Evolutionary conservation across 2,888 invertebrate species (phyloP), one percentile per base, ranked within the genome.

Genomic region (Ochropleura leucogaster): DNA sequence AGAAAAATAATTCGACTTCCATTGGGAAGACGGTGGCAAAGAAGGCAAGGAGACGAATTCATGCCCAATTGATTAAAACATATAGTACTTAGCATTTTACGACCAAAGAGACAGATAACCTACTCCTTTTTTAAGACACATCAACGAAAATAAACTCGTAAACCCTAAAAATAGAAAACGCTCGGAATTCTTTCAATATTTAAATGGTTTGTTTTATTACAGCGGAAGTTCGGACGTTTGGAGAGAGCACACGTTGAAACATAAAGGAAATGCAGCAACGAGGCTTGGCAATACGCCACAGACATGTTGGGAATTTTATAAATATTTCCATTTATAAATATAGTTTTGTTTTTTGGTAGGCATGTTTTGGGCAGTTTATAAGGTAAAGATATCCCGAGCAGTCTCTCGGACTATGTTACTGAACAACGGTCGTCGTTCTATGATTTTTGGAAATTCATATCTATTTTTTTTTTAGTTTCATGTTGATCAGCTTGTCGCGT

Each of bases 251-350:
- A 68, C 65, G 59, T 62, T 40, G 14, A n/a, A 55, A 57, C 73
- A 74, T 70, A 82, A 84, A 87, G 85, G 87, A 87, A 85, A 86
- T 87, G 85, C 86, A 86, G 72, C 70, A 55, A 47, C 74, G 71
- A 6, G n/a, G 67, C 68, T 85, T 87, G 87, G 87, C 87, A 84
- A 16, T 10, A 44, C 46, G 87, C 87, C 87, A 87, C 63, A 12
- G 65, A 80, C 53, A 72, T 76, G 77, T 83, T 68, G 74, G 65
- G 66, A 86, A 67, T 77, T 82, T 65, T 70, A 74, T 68, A 77
- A 82, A 85, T 80, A 77, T 85, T 79, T 74, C 77, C 74, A 82
- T 82, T 84, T 85, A 40, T 51, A 63, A 77, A 77, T 79, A 69
- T 68, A 73, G 64, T 51, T 51, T 82, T 85, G 71, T 82, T 80